Percentiles rank a stretch among this genome's conserved stretches.
Conservation (phyloP, 2,888 invertebrate genomes). For the Lumbricus terrestris region DNA sequence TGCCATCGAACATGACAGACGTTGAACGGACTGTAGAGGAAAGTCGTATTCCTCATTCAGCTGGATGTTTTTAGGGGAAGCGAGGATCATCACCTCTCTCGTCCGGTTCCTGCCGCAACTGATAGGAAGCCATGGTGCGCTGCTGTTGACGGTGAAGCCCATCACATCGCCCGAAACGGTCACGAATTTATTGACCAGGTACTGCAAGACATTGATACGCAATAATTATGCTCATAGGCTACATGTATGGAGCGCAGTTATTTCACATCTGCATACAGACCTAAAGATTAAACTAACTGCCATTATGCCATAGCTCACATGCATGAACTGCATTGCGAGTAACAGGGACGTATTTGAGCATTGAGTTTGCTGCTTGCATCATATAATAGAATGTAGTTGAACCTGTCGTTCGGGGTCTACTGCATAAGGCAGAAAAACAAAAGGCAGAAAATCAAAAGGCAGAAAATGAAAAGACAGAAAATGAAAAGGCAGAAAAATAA, state of each 20-base stretch:
- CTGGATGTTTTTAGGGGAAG: background rate
- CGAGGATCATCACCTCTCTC: background rate
- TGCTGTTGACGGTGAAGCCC: background rate
- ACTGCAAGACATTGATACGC: background rate
- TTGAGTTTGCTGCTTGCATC: too few relatives aligned
- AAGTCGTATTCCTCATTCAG: background rate
- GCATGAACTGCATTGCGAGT: background rate
- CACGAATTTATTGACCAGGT: background rate
- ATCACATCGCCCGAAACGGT: background rate
- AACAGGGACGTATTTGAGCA: background rate
- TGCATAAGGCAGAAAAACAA: too few relatives aligned
- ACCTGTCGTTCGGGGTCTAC: too few relatives aligned
- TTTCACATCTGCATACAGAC: background rate
- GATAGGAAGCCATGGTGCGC: background rate
- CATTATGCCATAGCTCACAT: too few relatives aligned
- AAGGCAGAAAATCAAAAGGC: too few relatives aligned
- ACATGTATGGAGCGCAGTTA: background rate
- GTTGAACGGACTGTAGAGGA: background rate
- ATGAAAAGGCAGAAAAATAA: too few relatives aligned
- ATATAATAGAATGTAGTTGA: too few relatives aligned
- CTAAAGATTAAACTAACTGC: too few relatives aligned
- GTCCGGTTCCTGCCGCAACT: conserved; percentile 3
- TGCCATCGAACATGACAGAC: background rate
- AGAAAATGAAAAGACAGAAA: too few relatives aligned
- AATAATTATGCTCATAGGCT: too few relatives aligned